phyloP scores from a whole-genome alignment of 2,797 vertebrate genomes.

The Hypotaenidia okinawae region DNA sequence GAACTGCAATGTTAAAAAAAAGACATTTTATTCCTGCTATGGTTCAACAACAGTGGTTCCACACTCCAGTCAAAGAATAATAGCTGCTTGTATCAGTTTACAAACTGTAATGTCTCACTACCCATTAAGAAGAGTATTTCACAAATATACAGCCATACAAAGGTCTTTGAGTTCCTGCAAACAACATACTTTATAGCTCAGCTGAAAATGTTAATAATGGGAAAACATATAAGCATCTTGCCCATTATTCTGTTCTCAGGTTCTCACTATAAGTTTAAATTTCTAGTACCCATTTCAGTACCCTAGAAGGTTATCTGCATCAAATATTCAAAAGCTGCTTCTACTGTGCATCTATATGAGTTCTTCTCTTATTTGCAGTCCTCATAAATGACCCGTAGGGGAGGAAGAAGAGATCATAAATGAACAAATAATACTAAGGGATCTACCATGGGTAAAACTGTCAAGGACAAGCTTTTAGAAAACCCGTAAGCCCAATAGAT shows the following conservation, averaged over 20 bases:
- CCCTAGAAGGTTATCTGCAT: neutral
- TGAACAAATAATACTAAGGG: neutral
- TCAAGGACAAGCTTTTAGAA: neutral
- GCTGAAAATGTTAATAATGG: neutral
- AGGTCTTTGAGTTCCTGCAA: neutral
- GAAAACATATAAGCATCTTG: neutral
- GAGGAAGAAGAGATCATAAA: neutral
- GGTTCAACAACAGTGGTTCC: neutral
- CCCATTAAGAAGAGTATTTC: neutral
- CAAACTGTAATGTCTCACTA: neutral
- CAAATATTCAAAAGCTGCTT: conserved; percentile 43
- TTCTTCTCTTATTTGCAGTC: conserved; percentile 8
- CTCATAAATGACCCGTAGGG: conserved; percentile 13
- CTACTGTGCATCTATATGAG: neutral
- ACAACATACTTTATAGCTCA: neutral
- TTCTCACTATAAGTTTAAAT: neutral
- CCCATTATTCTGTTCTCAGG: neutral
- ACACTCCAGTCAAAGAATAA: neutral
- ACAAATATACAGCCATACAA: neutral
- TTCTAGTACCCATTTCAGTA: neutral
- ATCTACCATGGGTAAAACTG: neutral
- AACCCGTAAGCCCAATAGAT: neutral
- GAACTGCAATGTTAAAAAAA: neutral
- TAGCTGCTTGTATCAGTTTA: neutral
- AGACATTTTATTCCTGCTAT: neutral